These are phyloP conservation scores for Prenolepis imparis DNA, from an alignment of 2,888 invertebrate species.

Conservation along the genomic window DNA sequence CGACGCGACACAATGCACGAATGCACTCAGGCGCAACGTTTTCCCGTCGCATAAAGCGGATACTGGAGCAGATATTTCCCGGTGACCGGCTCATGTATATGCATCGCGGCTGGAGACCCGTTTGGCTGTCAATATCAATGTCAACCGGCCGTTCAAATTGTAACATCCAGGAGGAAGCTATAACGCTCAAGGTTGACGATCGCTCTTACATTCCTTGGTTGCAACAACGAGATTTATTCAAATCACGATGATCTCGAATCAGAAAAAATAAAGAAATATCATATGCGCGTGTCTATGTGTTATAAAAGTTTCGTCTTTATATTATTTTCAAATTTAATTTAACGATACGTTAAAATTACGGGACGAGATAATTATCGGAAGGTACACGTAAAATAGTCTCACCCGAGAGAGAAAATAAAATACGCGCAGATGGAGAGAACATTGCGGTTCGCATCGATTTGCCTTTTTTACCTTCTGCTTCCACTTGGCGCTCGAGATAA, in stretches of 20 bases:
- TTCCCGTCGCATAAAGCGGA: conserved; percentile 30
- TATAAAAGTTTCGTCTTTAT: not conserved
- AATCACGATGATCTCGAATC: not conserved
- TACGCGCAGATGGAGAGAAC: not conserved
- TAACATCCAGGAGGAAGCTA: conserved; percentile 22
- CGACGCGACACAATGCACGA: conserved; percentile 1
- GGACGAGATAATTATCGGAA: not conserved
- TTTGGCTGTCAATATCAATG: conserved; percentile 52
- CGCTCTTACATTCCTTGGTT: not conserved
- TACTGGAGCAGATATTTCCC: conserved; percentile 9
- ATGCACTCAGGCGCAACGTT: conserved; percentile 29
- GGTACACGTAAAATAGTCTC: not conserved
- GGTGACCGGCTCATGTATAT: conserved; percentile 44
- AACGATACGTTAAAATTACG: not conserved
- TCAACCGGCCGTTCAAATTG: conserved; percentile 40
- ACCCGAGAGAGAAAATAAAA: not conserved
- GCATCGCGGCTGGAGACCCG: conserved; percentile 39
- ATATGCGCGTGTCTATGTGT: not conserved
- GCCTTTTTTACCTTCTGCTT: not conserved
- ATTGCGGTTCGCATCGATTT: not conserved
- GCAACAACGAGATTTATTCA: not conserved
- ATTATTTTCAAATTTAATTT: not conserved
- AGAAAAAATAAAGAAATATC: not conserved
- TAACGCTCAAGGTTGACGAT: conserved; percentile 30
- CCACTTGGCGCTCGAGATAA: not conserved